Evolutionary conservation across 1,140 invertebrate species (phyloP), one percentile per base, ranked within the genome.

Genomic region (Bombus picipes): DNA sequence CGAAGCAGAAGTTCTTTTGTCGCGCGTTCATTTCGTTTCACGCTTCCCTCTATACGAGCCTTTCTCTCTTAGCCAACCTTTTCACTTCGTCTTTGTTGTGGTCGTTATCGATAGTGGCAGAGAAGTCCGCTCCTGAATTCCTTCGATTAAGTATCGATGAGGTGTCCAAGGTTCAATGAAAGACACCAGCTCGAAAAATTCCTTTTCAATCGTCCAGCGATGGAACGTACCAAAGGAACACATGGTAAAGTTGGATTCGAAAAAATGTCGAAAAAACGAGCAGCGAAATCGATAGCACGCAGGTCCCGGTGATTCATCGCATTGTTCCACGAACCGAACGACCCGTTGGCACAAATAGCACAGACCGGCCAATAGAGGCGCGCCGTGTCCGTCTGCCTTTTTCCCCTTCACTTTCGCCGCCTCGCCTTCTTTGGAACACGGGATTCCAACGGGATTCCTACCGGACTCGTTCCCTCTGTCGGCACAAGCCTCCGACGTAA

Each of bases 1-100:
- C 77, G 86, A 85, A 41, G 59, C 34, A 78, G 66, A 88, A 90
- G 77, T 90, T 90, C 85, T 83, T 86, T 87, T 89, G 80, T 90
- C 85, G 82, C 66, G 39, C 62, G 62, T 18, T 77, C 87, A 72
- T 90, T 87, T 81, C 76, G 75, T 37, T 75, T 77, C 65, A 53
- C 72, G 74, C 41, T 77, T 59, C 70, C 18, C 18, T 4, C 15
- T 37, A 18, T 43, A 15, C 78, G 12, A n/a, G 39, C 22, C 15
- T 28, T 25, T 65, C 22, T 53, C 43, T 68, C 39, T 47, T 37
- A 34, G 8, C 18, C 5, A 1, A 13, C n/a, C 4, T 3, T 8
- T 34, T 66, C 9, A 4, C 10, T 32, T 10, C 4, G 8, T 39
- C 34, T 25, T 72, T 37, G 37, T 72, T 37, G 37, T 18, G 15